phyloP scores from a whole-genome alignment of 2,113 vertebrate species.

The Zosterops hypoxanthus region DNA sequence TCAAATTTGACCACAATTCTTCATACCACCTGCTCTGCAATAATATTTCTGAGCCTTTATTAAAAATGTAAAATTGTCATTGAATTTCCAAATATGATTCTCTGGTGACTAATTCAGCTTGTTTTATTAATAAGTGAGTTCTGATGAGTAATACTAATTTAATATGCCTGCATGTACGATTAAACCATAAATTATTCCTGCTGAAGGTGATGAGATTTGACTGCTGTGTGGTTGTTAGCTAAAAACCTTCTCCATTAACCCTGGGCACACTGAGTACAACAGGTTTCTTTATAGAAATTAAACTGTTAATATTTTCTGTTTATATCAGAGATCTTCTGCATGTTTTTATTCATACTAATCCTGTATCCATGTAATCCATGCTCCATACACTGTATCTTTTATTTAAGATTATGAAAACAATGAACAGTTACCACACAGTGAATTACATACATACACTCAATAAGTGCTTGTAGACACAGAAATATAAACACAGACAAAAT shows the following conservation, averaged over 20 bases:
- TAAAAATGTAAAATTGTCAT: conserved; percentile 88
- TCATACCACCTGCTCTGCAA: conserved; percentile 73
- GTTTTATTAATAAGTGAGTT: conserved; percentile 85
- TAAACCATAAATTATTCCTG: conserved; percentile 86
- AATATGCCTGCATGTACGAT: conserved; percentile 80
- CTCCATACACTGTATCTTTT: neutral
- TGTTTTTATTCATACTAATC: neutral
- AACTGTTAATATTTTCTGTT: neutral
- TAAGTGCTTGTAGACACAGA: neutral
- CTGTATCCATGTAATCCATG: neutral
- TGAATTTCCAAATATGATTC: conserved; percentile 84
- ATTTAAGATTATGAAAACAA: neutral
- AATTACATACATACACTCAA: neutral
- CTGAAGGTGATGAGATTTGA: conserved; percentile 76
- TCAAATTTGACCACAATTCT: conserved; percentile 83
- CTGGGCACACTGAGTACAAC: neutral
- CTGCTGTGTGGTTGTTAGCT: conserved; percentile 50
- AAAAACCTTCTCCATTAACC: conserved; percentile 67
- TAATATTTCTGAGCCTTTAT: conserved; percentile 83
- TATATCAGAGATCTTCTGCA: neutral
- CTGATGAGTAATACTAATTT: conserved; percentile 86
- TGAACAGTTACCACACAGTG: neutral
- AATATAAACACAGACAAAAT: neutral
- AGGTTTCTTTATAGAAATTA: neutral
- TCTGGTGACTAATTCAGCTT: conserved; percentile 81